phyloP scores from a whole-genome alignment of 2,797 vertebrate genomes.

The Rhinophrynus dorsalis region DNA sequence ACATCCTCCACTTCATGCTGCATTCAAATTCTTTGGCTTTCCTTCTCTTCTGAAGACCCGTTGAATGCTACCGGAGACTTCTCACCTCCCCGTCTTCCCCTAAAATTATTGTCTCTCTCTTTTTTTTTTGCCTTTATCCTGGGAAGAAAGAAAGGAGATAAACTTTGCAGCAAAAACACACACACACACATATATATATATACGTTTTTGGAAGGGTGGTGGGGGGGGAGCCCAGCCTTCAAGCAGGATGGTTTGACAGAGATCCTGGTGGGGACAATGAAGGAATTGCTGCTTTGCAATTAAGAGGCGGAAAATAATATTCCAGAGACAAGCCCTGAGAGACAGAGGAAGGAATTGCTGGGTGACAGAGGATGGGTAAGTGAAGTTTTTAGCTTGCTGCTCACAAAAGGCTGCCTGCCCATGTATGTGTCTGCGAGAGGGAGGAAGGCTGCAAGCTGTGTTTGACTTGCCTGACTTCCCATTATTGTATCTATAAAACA shows the following conservation, averaged over 20 bases:
- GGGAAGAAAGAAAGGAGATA: slow-evolving; percentile 26
- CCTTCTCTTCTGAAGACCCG: slow-evolving; percentile 41
- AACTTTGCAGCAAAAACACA: slow-evolving; percentile 24
- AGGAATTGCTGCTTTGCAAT: slow-evolving; percentile 54
- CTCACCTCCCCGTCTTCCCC: slow-evolving; percentile 54
- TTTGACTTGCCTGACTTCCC: slow-evolving; percentile 13
- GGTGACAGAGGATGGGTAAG: slow-evolving; percentile 79
- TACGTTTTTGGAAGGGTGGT: slow-evolving; percentile 32
- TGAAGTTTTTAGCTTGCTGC: slow-evolving; percentile 71
- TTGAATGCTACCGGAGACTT: slow-evolving; percentile 53
- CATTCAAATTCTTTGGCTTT: slow-evolving; percentile 53
- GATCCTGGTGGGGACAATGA: slow-evolving; percentile 65
- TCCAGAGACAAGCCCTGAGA: slow-evolving; percentile 22
- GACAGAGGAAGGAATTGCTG: slow-evolving; percentile 53
- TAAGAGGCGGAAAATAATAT: slow-evolving; percentile 11
- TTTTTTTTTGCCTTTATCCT: slow-evolving; percentile 22
- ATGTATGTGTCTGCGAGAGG: slow-evolving; percentile 17
- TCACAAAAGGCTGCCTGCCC: slow-evolving; percentile 57
- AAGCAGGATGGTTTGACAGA: slow-evolving; percentile 63
- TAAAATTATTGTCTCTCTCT: slow-evolving; percentile 31
- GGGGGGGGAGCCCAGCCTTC: slow-evolving; percentile 63
- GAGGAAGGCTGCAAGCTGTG: slow-evolving; percentile 3
- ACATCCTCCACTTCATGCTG: slow-evolving; percentile 47
- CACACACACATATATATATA: slow-evolving; percentile 4
- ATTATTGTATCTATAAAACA: slow-evolving; percentile 4